Conservation (phyloP, 2,797 vertebrate genomes). For the Fistularia commersonii region DNA sequence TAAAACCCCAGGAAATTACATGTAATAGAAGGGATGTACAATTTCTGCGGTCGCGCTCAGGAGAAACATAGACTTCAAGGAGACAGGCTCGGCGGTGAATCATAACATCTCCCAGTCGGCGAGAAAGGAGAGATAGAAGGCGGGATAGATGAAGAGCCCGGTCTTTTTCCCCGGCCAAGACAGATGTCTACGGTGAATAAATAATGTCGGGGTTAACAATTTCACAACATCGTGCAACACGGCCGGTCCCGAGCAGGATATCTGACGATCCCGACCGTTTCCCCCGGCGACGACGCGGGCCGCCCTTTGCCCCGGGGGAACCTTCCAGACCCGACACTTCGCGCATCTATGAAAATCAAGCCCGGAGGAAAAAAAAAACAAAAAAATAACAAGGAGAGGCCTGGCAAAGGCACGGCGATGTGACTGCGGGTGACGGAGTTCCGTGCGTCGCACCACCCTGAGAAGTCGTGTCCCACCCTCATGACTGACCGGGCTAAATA, state of each 20-base stretch:
- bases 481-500: slow-evolving; percentile 61
- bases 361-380: too few relatives aligned
- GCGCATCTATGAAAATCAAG: slow-evolving; percentile 56
- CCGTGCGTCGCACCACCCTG: slow-evolving; percentile 57
- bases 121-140: slow-evolving; percentile 36
- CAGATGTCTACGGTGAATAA: slow-evolving; percentile 56
- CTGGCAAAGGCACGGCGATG: slow-evolving; percentile 59
- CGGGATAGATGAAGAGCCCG: slow-evolving; percentile 19
- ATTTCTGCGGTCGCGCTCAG: slow-evolving; percentile 59
- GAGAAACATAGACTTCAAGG: slow-evolving; percentile 63
- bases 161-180: slow-evolving; percentile 41
- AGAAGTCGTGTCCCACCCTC: slow-evolving; percentile 57
- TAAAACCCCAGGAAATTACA: slow-evolving; percentile 72
- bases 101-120: slow-evolving; percentile 61
- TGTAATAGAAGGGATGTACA: slow-evolving; percentile 69
- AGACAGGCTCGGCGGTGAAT: too few relatives aligned
- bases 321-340: slow-evolving; percentile 65
- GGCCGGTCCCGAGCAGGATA: slow-evolving; percentile 46
- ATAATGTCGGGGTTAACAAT: slow-evolving; percentile 55
- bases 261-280: slow-evolving; percentile 42
- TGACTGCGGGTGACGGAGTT: slow-evolving; percentile 60
- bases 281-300: slow-evolving; percentile 51
- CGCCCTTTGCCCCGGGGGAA: slow-evolving; percentile 62
- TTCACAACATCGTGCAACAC: slow-evolving; percentile 61
- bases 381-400: slow-evolving; percentile 47